Percentiles rank a stretch among this genome's conserved stretches.
These are phyloP conservation scores for Drosophila pseudoobscura DNA, from an alignment of 1,140 invertebrate species.

Conservation along the genomic window DNA sequence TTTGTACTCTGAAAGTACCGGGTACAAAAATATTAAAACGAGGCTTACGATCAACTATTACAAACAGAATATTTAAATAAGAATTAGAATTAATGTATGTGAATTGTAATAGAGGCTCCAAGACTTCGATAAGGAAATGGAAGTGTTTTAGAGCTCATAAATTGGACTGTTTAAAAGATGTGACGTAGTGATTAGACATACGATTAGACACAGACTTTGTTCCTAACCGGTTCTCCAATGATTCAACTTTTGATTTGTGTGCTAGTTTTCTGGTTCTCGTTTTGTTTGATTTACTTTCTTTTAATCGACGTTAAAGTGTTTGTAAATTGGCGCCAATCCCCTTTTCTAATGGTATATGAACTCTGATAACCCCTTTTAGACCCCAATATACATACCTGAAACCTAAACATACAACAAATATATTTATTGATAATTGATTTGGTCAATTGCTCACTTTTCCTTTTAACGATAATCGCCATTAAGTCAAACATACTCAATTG, in stretches of 20 bases:
- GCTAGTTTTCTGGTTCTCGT: slow-evolving; percentile 1
- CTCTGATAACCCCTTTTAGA: too few species aligned
- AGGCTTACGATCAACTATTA: too few species aligned
- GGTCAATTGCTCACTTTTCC: slow-evolving; percentile 2
- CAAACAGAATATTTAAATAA: too few species aligned
- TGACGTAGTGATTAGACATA: slow-evolving; percentile 10
- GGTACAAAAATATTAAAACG: too few species aligned
- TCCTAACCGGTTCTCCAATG: slow-evolving; percentile 15
- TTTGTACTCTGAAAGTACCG: too few species aligned
- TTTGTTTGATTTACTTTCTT: slow-evolving; percentile 17
- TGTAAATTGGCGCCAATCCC: not conserved
- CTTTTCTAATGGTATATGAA: too few species aligned
- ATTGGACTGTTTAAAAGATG: slow-evolving; percentile 3
- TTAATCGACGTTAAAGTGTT: not conserved
- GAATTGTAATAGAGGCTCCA: not conserved
- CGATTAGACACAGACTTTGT: slow-evolving; percentile 9
- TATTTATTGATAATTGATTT: not conserved
- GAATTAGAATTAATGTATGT: too few species aligned
- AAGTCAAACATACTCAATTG: not conserved
- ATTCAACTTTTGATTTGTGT: slow-evolving; percentile 6
- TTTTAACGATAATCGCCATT: not conserved
- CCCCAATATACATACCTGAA: too few species aligned
- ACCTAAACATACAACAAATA: too few species aligned
- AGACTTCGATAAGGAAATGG: slow-evolving; percentile 14
- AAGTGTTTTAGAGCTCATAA: slow-evolving; percentile 22